Evolutionary conservation across 2,888 invertebrate species (phyloP).

Genomic region (Idaea aversata): DNA sequence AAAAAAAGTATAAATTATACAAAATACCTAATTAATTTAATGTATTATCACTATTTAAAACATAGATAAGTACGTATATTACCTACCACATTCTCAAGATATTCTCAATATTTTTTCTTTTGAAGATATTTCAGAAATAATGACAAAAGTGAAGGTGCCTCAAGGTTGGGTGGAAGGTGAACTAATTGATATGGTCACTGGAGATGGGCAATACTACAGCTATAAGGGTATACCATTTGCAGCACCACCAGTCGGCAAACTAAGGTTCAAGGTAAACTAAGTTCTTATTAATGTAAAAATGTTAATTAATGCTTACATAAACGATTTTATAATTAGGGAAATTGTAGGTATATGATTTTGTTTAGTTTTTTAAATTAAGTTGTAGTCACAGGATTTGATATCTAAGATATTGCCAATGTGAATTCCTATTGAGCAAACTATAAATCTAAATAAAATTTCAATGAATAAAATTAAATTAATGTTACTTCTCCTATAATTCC

Average conservation of each 20-base stretch:
- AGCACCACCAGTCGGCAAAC: constrained; percentile 62
- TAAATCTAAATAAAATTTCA: too few relatives aligned
- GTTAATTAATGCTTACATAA: not conserved
- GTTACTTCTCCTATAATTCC: constrained; percentile 17
- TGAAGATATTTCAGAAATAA: not conserved
- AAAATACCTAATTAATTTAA: too few relatives aligned
- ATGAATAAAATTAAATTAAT: not conserved
- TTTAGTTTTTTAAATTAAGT: not conserved
- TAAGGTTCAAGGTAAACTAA: constrained; percentile 67
- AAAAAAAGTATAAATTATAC: too few relatives aligned
- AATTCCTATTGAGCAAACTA: too few relatives aligned
- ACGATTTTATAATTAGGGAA: not conserved
- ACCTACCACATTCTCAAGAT: too few relatives aligned
- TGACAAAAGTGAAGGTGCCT: constrained; percentile 19
- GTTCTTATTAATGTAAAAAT: too few relatives aligned
- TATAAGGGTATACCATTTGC: constrained; percentile 74
- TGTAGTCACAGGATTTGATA: not conserved
- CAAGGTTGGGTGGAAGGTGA: constrained; percentile 22
- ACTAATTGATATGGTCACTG: constrained; percentile 26
- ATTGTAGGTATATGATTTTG: too few relatives aligned
- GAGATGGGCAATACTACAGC: constrained; percentile 40
- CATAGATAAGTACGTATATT: too few relatives aligned
- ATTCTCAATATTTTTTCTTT: too few relatives aligned
- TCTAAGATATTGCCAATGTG: not conserved
- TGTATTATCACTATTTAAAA: too few relatives aligned